phyloP scores from a whole-genome alignment of 92 coral and sea anemone genomes.

The Phenganax stokvisi region DNA sequence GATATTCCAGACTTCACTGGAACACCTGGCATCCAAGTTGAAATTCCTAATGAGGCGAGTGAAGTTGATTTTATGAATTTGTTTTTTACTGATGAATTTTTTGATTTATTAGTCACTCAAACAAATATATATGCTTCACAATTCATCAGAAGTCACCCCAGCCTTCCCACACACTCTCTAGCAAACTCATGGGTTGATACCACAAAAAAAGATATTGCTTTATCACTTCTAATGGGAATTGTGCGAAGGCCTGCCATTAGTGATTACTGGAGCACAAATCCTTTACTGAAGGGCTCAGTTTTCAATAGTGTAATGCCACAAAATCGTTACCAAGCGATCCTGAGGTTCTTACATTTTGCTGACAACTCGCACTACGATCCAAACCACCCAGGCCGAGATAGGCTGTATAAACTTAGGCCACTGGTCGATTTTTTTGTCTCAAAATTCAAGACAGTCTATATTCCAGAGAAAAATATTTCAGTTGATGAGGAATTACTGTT shows the following conservation, averaged over 20 bases:
- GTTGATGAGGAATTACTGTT: conserved; percentile 47
- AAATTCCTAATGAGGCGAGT: neutral
- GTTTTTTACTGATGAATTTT: conserved; percentile 31
- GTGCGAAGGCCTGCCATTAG: conserved; percentile 30
- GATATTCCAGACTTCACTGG: too few relatives aligned
- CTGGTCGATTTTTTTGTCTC: conserved; percentile 30
- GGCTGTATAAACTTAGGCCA: conserved; percentile 47
- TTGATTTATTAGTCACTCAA: conserved; percentile 38
- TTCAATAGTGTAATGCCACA: conserved; percentile 41
- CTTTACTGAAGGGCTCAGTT: conserved; percentile 14
- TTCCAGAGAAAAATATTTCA: conserved; percentile 42
- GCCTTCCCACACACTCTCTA: conserved; percentile 16
- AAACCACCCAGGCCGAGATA: conserved; percentile 38
- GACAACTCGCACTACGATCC: conserved; percentile 35
- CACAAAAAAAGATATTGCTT: conserved; percentile 23
- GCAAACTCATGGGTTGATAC: conserved; percentile 33
- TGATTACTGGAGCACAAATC: conserved; percentile 44
- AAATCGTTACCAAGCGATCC: conserved; percentile 21
- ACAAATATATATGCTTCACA: conserved; percentile 45
- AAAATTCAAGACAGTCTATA: conserved; percentile 41
- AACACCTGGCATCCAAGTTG: conserved; percentile 34
- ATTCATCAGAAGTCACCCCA: conserved; percentile 8
- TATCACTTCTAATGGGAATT: conserved; percentile 39
- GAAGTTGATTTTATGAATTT: conserved; percentile 4
- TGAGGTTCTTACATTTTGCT: conserved; percentile 41